Percentiles rank a stretch among this genome's conserved stretches.
Evolutionary conservation across 2,888 invertebrate genomes (phyloP).

Genomic region (Notodonta dromedarius): DNA sequence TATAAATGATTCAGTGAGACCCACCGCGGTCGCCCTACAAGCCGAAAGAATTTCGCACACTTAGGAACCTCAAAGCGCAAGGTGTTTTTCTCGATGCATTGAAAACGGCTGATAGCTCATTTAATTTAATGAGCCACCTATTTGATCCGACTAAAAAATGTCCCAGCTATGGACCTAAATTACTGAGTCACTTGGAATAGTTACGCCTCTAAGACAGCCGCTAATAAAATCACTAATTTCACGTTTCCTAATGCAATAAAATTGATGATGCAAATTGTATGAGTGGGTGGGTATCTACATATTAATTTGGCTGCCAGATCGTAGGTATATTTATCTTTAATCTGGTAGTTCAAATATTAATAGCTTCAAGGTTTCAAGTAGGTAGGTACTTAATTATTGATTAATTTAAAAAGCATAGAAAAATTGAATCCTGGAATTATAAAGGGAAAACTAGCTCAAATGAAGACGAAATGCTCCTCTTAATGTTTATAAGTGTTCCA

Average conservation of each 20-base stretch:
- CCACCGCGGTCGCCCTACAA: slow-evolving; percentile 71
- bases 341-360: too few relatives aligned
- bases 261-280: slow-evolving; percentile 13
- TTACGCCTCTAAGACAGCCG: slow-evolving; percentile 1
- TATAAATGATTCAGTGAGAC: slow-evolving; percentile 82
- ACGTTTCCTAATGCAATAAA: slow-evolving; percentile 17
- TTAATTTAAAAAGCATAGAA: too few relatives aligned
- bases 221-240: slow-evolving; percentile 18
- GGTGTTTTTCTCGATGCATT: slow-evolving; percentile 66
- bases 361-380: too few relatives aligned
- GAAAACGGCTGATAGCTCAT: slow-evolving; percentile 76
- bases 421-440: too few relatives aligned
- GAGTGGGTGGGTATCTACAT: slow-evolving; percentile 13
- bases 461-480: too few relatives aligned
- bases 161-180: slow-evolving; percentile 13
- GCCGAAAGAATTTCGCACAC: slow-evolving; percentile 77
- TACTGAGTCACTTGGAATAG: slow-evolving; percentile 20
- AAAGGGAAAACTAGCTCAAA: too few relatives aligned
- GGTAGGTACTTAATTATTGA: too few relatives aligned
- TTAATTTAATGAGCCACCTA: slow-evolving; percentile 73
- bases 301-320: not conserved
- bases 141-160: slow-evolving; percentile 31
- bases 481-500: too few relatives aligned
- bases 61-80: slow-evolving; percentile 67
- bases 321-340: not conserved